Evolutionary conservation across 2,888 invertebrate species (phyloP).

Genomic region (Dendrolimus houi): DNA sequence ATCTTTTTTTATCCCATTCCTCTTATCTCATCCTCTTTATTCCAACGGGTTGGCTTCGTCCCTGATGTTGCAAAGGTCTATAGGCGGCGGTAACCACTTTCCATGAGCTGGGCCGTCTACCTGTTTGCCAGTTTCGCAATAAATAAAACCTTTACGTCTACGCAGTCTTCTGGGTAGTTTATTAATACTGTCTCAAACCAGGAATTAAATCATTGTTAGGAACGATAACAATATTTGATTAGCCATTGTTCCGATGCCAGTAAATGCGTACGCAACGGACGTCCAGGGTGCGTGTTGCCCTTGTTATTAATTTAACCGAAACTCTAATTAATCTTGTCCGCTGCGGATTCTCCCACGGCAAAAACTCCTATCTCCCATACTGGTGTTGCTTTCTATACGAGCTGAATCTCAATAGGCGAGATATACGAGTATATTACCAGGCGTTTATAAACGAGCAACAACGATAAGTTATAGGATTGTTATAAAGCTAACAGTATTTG

Average conservation of each 20-base stretch:
- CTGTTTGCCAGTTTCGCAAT: too few relatives aligned
- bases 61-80: too few relatives aligned
- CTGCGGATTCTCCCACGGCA: constrained; percentile 53
- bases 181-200: neutral
- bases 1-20: too few relatives aligned
- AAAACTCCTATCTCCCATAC: constrained; percentile 2
- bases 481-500: too few relatives aligned
- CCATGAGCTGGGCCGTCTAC: too few relatives aligned
- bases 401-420: constrained; percentile 1
- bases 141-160: too few relatives aligned
- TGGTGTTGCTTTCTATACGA: neutral
- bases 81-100: too few relatives aligned
- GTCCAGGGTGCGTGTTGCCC: constrained; percentile 43
- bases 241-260: constrained; percentile 29
- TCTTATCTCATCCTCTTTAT: too few relatives aligned
- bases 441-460: too few relatives aligned
- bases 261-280: constrained; percentile 21
- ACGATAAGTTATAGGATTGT: too few relatives aligned
- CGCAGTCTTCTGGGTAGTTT: too few relatives aligned
- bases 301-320: constrained; percentile 67
- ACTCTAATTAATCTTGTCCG: constrained; percentile 69
- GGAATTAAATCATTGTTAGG: constrained; percentile 5
- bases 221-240: constrained; percentile 39
- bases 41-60: too few relatives aligned
- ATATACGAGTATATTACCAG: constrained; percentile 2